phyloP scores from a whole-genome alignment of 2,797 vertebrate genomes.

The Neosilurus hyrtlii region DNA sequence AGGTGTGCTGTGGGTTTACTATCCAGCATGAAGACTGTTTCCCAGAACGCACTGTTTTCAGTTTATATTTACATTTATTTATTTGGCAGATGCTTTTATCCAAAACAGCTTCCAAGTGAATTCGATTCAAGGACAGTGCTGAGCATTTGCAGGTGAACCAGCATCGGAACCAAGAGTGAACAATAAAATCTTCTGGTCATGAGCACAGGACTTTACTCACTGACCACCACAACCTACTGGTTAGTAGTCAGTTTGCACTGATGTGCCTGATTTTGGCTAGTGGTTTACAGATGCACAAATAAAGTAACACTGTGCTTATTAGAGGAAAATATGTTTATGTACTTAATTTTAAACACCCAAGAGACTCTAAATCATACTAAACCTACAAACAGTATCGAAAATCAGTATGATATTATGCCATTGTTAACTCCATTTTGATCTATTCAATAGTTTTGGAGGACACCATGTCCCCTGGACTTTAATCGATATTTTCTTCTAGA shows the following conservation, averaged over 20 bases:
- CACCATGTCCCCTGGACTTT: not conserved
- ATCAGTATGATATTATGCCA: not conserved
- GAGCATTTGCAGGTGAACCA: not conserved
- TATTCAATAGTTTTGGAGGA: not conserved
- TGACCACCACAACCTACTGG: not conserved
- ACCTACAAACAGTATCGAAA: not conserved
- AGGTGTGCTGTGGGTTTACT: constrained; percentile 19
- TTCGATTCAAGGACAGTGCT: not conserved
- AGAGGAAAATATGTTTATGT: not conserved
- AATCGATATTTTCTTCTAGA: no score
- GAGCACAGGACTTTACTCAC: not conserved
- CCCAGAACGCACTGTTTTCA: constrained; percentile 31
- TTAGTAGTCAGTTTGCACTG: not conserved
- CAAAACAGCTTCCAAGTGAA: constrained; percentile 25
- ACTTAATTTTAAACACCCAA: not conserved
- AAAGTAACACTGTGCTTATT: not conserved
- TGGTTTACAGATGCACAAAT: not conserved
- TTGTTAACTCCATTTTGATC: not conserved
- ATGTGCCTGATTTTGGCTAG: not conserved
- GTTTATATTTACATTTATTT: constrained; percentile 36
- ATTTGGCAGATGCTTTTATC: constrained; percentile 23
- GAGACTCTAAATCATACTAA: not conserved
- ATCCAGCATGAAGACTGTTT: constrained; percentile 23
- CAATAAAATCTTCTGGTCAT: not conserved
- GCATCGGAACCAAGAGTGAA: not conserved